Evolutionary conservation across 2,113 vertebrate species (phyloP).

Genomic region (Stomatorhinus ivindoensis): DNA sequence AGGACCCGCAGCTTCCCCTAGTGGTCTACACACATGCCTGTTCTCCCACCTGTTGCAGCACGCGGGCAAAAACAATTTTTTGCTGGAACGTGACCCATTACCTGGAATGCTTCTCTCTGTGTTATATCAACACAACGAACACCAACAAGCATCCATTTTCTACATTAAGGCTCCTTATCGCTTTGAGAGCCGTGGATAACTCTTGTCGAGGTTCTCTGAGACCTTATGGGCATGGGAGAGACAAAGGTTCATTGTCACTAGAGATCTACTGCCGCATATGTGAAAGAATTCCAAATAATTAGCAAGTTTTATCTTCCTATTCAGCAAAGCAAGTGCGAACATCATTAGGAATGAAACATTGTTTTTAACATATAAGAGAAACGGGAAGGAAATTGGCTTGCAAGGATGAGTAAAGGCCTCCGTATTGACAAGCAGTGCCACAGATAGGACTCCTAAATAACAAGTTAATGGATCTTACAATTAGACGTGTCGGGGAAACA

Average conservation of each 20-base stretch:
- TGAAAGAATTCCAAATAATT: not conserved
- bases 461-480: slow-evolving; percentile 55
- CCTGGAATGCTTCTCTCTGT: not conserved
- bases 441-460: slow-evolving; percentile 50
- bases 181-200: not conserved
- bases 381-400: not conserved
- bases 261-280: not conserved
- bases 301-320: slow-evolving; percentile 18
- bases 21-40: not conserved
- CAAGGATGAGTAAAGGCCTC: not conserved
- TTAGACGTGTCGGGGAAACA: slow-evolving; percentile 48
- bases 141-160: not conserved
- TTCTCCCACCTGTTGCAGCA: not conserved
- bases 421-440: slow-evolving; percentile 50
- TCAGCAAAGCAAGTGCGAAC: slow-evolving; percentile 17
- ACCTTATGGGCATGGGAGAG: not conserved
- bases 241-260: not conserved
- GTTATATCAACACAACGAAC: not conserved
- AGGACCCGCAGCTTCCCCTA: slow-evolving; percentile 42
- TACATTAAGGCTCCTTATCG: not conserved
- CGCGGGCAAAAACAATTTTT: not conserved
- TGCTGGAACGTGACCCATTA: not conserved
- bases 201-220: not conserved
- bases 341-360: slow-evolving; percentile 24
- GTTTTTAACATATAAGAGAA: slow-evolving; percentile 13